Conservation (phyloP, 2,888 invertebrate genomes). For the Spodoptera exigua region DNA sequence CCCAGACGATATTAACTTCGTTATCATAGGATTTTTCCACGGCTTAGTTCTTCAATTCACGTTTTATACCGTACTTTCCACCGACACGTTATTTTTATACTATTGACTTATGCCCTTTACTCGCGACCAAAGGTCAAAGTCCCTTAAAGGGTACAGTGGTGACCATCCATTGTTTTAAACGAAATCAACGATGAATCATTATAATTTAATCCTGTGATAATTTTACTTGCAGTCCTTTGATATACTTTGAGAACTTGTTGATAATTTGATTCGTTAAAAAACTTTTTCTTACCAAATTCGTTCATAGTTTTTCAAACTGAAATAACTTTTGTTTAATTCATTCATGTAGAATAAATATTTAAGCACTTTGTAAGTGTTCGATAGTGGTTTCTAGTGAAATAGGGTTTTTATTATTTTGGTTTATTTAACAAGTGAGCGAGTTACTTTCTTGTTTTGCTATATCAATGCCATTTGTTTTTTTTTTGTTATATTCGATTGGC, state of each 20-base stretch:
- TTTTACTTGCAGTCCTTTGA: constrained; percentile 11
- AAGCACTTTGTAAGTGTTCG: too few relatives aligned
- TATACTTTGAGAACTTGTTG: constrained; percentile 18
- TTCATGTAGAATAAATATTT: too few relatives aligned
- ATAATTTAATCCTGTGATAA: constrained; percentile 5
- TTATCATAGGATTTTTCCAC: too few relatives aligned
- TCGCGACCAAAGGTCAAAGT: constrained; percentile 21
- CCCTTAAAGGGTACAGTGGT: constrained; percentile 5
- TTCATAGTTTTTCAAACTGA: too few relatives aligned
- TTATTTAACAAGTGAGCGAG: too few relatives aligned
- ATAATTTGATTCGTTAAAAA: constrained; percentile 25
- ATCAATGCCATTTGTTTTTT: too few relatives aligned
- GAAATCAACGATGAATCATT: constrained; percentile 26
- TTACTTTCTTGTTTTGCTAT: too few relatives aligned
- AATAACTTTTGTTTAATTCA: too few relatives aligned
- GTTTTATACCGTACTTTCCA: constrained; percentile 36
- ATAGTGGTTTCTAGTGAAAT: not conserved
- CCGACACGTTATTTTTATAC: constrained; percentile 39
- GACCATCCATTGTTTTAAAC: constrained; percentile 25
- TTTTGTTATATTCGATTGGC: too few relatives aligned
- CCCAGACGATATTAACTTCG: constrained; percentile 13
- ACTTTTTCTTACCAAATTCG: not conserved
- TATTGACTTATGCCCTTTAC: constrained; percentile 43
- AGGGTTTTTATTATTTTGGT: too few relatives aligned
- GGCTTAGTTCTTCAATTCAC: not conserved